phyloP scores from a whole-genome alignment of 1,140 invertebrate species.

The Hyles euphorbiae region DNA sequence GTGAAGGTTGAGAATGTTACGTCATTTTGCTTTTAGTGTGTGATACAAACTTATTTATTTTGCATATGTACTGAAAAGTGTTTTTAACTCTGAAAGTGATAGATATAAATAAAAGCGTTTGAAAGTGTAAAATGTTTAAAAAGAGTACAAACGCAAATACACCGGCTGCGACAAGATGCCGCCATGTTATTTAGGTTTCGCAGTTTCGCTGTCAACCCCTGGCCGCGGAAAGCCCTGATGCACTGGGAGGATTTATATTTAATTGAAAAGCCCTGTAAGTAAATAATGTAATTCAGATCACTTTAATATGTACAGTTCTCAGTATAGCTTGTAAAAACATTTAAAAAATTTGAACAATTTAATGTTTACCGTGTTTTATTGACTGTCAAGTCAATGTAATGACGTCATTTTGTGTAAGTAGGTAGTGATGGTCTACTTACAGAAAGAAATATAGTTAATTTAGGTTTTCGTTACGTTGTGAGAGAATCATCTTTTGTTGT shows the following conservation, averaged over 20 bases:
- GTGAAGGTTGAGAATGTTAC: slow-evolving; percentile 75
- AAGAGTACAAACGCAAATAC: slow-evolving; percentile 39
- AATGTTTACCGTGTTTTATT: slow-evolving; percentile 70
- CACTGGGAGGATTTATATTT: slow-evolving; percentile 35
- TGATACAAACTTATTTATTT: slow-evolving; percentile 63
- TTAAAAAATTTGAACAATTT: slow-evolving; percentile 22
- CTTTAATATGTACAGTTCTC: background rate
- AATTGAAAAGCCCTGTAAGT: slow-evolving; percentile 32
- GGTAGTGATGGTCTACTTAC: slow-evolving; percentile 14
- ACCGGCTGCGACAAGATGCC: slow-evolving; percentile 71
- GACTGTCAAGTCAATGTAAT: slow-evolving; percentile 64
- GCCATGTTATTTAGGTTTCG: slow-evolving; percentile 67
- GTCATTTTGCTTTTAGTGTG: slow-evolving; percentile 68
- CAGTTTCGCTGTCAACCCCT: slow-evolving; percentile 67
- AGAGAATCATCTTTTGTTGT: background rate
- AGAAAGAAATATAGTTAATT: background rate
- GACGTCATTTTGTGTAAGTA: slow-evolving; percentile 39
- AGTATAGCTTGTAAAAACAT: background rate
- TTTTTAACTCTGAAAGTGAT: slow-evolving; percentile 41
- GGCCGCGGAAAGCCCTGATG: slow-evolving; percentile 51
- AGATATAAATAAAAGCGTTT: slow-evolving; percentile 32
- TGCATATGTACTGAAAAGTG: slow-evolving; percentile 41
- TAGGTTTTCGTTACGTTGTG: background rate
- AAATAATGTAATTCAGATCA: background rate
- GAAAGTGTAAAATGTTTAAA: slow-evolving; percentile 24